Evolutionary conservation across 2,113 vertebrate genomes (phyloP).

Genomic region (Silurus asotus): DNA sequence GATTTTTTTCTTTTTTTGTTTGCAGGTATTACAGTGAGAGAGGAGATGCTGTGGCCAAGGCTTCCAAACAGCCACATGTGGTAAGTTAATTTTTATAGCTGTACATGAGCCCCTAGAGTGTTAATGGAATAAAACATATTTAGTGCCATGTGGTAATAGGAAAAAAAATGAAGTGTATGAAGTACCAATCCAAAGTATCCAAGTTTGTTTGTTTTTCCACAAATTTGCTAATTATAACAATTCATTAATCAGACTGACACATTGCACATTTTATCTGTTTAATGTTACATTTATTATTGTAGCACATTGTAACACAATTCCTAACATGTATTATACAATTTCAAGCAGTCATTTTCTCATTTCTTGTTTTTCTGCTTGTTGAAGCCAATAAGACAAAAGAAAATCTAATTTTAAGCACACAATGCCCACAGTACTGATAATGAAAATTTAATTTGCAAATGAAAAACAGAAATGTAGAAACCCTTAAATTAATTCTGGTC

Average conservation of each 20-base stretch:
- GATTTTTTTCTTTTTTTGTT: neutral
- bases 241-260: neutral
- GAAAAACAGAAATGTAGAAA: neutral
- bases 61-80: constrained; percentile 85
- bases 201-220: neutral
- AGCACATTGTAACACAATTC: neutral
- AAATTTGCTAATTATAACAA: neutral
- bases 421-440: neutral
- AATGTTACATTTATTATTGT: neutral
- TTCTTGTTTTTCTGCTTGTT: neutral
- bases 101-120: neutral
- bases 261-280: neutral
- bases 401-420: neutral
- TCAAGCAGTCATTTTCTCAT: neutral
- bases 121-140: neutral
- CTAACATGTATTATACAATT: neutral
- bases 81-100: constrained; percentile 63
- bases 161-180: neutral
- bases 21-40: constrained; percentile 85
- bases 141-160: neutral
- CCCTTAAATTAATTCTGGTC: neutral
- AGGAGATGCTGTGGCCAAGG: constrained; percentile 86
- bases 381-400: neutral
- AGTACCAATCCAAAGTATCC: neutral
- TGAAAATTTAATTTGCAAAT: neutral